phyloP scores from a whole-genome alignment of 2,888 invertebrate species.

The Lymantria dispar region DNA sequence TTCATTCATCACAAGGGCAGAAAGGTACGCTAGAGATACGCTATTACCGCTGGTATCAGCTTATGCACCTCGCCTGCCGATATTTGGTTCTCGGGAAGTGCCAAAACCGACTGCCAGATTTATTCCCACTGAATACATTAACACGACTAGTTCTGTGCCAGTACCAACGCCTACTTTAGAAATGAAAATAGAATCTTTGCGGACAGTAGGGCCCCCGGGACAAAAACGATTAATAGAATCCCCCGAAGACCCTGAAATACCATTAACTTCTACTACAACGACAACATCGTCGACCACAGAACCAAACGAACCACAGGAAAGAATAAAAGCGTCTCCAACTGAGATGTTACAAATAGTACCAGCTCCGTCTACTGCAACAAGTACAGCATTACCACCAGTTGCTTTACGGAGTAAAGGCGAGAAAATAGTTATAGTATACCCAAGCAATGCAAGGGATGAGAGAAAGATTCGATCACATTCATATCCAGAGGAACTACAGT shows the following conservation, averaged over 20 bases:
- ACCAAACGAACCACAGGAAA: slow-evolving; percentile 45
- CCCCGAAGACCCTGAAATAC: slow-evolving; percentile 68
- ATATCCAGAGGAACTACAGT: slow-evolving; percentile 75
- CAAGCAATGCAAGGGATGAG: slow-evolving; percentile 75
- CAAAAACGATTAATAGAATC: slow-evolving; percentile 63
- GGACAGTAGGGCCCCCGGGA: slow-evolving; percentile 70
- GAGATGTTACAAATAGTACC: slow-evolving; percentile 66
- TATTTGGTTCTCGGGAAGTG: slow-evolving; percentile 75
- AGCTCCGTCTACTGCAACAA: slow-evolving; percentile 59
- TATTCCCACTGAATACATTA: slow-evolving; percentile 81
- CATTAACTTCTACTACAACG: slow-evolving; percentile 49
- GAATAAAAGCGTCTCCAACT: slow-evolving; percentile 56
- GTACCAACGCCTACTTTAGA: slow-evolving; percentile 75
- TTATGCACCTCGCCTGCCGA: slow-evolving; percentile 88
- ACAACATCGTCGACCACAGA: slow-evolving; percentile 45
- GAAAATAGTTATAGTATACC: slow-evolving; percentile 77
- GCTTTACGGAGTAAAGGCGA: slow-evolving; percentile 68
- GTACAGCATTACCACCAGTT: slow-evolving; percentile 71
- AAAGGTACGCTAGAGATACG: slow-evolving; percentile 90
- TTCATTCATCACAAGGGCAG: slow-evolving; percentile 90
- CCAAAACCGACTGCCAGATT: slow-evolving; percentile 82
- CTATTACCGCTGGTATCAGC: slow-evolving; percentile 89
- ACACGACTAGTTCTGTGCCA: slow-evolving; percentile 59
- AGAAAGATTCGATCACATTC: slow-evolving; percentile 76
- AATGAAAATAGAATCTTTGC: slow-evolving; percentile 74